Conservation (phyloP, 2,888 invertebrate species). For the Orthosia cruda region DNA sequence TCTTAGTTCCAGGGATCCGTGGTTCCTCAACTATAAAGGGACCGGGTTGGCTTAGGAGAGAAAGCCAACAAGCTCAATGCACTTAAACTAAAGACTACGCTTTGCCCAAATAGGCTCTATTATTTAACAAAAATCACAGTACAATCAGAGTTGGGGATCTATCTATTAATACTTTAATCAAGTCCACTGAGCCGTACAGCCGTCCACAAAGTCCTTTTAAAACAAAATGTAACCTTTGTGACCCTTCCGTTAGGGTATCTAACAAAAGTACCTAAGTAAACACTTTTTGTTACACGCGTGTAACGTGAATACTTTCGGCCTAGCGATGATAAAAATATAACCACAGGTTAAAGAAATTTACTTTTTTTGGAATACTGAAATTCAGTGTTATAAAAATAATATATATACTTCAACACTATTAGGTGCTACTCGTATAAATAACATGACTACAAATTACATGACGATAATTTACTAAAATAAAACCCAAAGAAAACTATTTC, state of each 20-base stretch:
- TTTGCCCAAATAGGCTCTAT: neutral
- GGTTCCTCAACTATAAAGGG: neutral
- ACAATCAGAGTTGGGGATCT: neutral
- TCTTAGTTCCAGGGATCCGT: neutral
- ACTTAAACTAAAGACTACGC: too few relatives aligned
- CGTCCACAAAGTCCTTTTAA: constrained; percentile 31
- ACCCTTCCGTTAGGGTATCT: constrained; percentile 3
- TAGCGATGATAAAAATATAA: neutral
- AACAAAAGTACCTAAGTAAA: constrained; percentile 30
- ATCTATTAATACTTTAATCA: constrained; percentile 30
- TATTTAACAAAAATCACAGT: constrained; percentile 36
- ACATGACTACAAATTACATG: neutral
- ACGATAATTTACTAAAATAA: neutral
- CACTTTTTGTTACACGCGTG: constrained; percentile 10
- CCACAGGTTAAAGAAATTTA: neutral
- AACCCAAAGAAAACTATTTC: neutral
- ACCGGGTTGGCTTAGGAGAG: neutral
- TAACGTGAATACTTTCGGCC: constrained; percentile 15
- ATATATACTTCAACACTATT: too few relatives aligned
- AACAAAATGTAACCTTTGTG: constrained; percentile 33
- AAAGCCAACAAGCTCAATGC: neutral
- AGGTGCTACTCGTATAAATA: too few relatives aligned
- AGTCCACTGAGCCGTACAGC: constrained; percentile 16
- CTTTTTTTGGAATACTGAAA: neutral
- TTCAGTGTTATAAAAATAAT: neutral